Evolutionary conservation across 1,140 invertebrate genomes (phyloP).

Genomic region (Bilobella aurantiaca): DNA sequence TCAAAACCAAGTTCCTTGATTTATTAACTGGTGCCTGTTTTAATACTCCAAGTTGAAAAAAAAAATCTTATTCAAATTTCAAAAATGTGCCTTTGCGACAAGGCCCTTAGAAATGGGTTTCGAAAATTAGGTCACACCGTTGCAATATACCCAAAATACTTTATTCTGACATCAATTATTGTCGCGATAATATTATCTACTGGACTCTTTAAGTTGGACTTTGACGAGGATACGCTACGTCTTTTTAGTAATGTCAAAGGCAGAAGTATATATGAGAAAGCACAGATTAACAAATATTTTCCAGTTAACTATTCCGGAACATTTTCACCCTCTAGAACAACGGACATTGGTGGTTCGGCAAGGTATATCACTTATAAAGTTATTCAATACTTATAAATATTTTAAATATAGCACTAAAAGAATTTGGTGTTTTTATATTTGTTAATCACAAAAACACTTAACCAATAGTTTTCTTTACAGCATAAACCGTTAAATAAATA

Average conservation of each 20-base stretch:
- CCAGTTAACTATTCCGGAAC: constrained; percentile 76
- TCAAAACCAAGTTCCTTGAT: too few relatives aligned
- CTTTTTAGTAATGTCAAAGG: constrained; percentile 76
- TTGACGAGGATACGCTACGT: constrained; percentile 84
- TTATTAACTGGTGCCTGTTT: too few relatives aligned
- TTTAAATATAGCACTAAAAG: too few relatives aligned
- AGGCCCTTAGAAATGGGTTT: constrained; percentile 58
- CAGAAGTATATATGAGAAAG: constrained; percentile 55
- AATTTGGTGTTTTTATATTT: too few relatives aligned
- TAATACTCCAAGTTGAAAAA: too few relatives aligned
- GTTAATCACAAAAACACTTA: too few relatives aligned
- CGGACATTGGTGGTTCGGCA: constrained; percentile 74
- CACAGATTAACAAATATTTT: constrained; percentile 70
- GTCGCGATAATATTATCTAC: constrained; percentile 68
- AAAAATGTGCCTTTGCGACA: neutral
- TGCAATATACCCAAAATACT: constrained; percentile 70
- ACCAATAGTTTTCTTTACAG: too few relatives aligned
- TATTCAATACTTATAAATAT: too few relatives aligned
- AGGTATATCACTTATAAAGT: too few relatives aligned
- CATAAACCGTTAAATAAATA: too few relatives aligned
- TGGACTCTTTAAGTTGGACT: constrained; percentile 69
- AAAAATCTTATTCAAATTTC: too few relatives aligned
- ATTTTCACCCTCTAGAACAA: constrained; percentile 73
- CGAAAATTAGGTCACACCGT: constrained; percentile 66
- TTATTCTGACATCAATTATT: constrained; percentile 70